These are phyloP conservation scores for Lerema accius DNA, from an alignment of 1,140 invertebrate species.

Conservation along the genomic window DNA sequence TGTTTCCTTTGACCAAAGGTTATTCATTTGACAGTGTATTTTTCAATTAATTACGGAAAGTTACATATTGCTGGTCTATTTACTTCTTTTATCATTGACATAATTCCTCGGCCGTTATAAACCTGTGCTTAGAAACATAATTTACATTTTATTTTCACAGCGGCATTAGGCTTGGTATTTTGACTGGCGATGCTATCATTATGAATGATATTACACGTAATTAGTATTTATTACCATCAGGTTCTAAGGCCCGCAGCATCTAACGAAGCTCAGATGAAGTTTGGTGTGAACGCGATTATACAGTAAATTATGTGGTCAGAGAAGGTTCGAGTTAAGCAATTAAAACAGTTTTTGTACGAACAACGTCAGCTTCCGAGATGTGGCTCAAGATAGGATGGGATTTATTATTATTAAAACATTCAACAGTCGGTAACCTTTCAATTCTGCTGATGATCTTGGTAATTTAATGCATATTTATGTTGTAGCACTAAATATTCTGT, in stretches of 20 bases:
- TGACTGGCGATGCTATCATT: slow-evolving; percentile 69
- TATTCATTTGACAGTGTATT: no score
- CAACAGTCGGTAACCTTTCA: slow-evolving; percentile 5
- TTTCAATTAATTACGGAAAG: no score
- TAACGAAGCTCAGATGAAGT: slow-evolving; percentile 38
- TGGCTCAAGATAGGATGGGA: slow-evolving; percentile 44
- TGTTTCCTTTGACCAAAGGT: no score
- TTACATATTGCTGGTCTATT: no score
- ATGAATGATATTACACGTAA: slow-evolving; percentile 78
- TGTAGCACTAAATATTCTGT: no score
- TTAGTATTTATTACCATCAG: slow-evolving; percentile 76
- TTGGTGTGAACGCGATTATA: slow-evolving; percentile 60
- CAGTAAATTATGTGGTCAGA: slow-evolving; percentile 67
- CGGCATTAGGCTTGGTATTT: slow-evolving; percentile 65
- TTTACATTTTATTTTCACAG: slow-evolving; percentile 30
- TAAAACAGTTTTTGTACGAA: slow-evolving; percentile 64
- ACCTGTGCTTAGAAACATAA: background rate
- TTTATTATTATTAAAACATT: slow-evolving; percentile 34
- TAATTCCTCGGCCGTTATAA: background rate
- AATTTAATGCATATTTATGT: background rate
- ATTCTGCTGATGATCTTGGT: slow-evolving; percentile 1
- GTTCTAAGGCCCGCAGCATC: slow-evolving; percentile 39
- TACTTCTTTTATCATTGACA: background rate
- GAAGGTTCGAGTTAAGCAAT: slow-evolving; percentile 69
- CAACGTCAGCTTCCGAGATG: slow-evolving; percentile 53